These are phyloP conservation scores for Lateolabrax maculatus DNA, from an alignment of 2,797 vertebrate species.

Conservation along the genomic window DNA sequence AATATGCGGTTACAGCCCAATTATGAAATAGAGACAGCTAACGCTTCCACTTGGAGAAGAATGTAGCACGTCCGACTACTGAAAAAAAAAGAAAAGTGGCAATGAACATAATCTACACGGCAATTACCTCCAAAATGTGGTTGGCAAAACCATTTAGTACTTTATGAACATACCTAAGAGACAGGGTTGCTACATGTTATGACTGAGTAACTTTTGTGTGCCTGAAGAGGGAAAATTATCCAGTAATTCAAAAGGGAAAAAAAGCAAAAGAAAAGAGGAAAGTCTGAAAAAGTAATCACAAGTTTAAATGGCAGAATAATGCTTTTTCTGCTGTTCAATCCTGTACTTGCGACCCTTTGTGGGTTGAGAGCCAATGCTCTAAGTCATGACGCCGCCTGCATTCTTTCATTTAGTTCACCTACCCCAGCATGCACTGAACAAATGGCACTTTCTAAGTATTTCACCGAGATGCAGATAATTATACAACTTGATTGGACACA, in stretches of 20 bases:
- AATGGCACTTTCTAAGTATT: constrained; percentile 1
- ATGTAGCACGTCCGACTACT: not conserved
- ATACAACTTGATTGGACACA: too few species aligned
- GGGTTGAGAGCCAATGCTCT: not conserved
- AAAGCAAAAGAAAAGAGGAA: not conserved
- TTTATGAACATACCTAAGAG: not conserved
- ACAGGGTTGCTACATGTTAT: too few species aligned
- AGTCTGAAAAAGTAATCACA: not conserved
- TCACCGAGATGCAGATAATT: constrained; percentile 11
- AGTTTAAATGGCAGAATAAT: not conserved
- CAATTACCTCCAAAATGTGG: not conserved
- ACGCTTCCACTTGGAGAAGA: too few species aligned
- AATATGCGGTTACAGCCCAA: not conserved
- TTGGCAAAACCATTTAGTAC: not conserved
- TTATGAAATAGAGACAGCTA: too few species aligned
- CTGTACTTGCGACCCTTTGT: not conserved
- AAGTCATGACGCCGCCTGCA: not conserved
- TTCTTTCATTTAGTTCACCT: constrained; percentile 21
- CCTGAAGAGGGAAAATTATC: not conserved
- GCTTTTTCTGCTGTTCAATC: not conserved
- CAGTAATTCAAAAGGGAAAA: constrained; percentile 2
- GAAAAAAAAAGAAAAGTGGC: not conserved
- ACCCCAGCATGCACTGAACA: not conserved
- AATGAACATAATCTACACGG: constrained; percentile 10
- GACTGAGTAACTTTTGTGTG: too few species aligned